These are phyloP conservation scores for Megaceryle torquata DNA, from an alignment of 2,113 vertebrate species.

Conservation along the genomic window DNA sequence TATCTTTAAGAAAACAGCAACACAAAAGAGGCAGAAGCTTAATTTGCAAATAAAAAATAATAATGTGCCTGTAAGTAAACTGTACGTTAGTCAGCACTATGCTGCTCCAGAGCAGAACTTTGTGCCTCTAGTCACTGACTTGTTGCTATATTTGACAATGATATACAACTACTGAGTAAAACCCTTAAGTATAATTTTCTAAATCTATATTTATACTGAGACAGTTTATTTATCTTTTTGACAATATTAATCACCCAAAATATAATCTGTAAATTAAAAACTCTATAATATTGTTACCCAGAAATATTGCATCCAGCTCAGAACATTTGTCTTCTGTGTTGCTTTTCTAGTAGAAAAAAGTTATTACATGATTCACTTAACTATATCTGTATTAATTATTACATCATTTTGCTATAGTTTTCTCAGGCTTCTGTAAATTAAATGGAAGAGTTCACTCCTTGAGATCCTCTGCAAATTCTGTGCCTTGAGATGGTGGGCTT, in stretches of 20 bases:
- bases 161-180: constrained; percentile 38
- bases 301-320: constrained; percentile 12
- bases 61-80: background rate
- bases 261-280: constrained; percentile 60
- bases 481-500: background rate
- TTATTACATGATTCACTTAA: constrained; percentile 7
- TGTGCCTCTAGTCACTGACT: background rate
- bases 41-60: constrained; percentile 33
- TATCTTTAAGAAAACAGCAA: background rate
- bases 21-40: background rate
- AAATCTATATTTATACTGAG: constrained; percentile 43
- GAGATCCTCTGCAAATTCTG: background rate
- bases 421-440: background rate
- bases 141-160: constrained; percentile 38
- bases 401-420: background rate
- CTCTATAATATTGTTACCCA: constrained; percentile 15
- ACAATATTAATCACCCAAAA: constrained; percentile 47
- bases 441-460: background rate
- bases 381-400: constrained; percentile 33
- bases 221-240: constrained; percentile 63
- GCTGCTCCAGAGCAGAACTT: background rate
- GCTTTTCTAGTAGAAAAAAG: background rate
- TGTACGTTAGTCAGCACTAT: background rate
- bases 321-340: constrained; percentile 48
- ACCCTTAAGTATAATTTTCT: constrained; percentile 34